These are phyloP conservation scores for Pelodiscus sinensis DNA, from an alignment of 2,113 vertebrate genomes.

Conservation along the genomic window DNA sequence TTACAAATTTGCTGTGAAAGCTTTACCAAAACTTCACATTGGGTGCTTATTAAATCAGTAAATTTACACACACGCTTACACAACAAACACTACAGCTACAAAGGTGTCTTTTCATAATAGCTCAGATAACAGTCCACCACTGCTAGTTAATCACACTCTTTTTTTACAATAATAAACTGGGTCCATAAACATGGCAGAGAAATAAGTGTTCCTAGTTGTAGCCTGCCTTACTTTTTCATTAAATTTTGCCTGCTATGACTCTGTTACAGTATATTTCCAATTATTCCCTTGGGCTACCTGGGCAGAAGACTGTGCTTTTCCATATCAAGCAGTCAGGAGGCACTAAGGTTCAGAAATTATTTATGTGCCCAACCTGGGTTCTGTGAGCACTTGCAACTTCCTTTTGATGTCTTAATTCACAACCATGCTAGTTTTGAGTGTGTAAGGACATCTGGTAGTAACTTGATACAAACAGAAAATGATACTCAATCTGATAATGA, in stretches of 20 bases:
- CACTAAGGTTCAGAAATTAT: constrained; percentile 13
- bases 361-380: neutral
- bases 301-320: constrained; percentile 13
- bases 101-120: constrained; percentile 16
- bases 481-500: neutral
- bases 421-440: neutral
- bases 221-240: neutral
- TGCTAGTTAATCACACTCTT: constrained; percentile 27
- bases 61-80: constrained; percentile 2
- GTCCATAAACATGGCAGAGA: neutral
- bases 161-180: constrained; percentile 23
- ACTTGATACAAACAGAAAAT: neutral
- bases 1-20: constrained; percentile 46
- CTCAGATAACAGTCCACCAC: constrained; percentile 36
- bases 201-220: constrained; percentile 2
- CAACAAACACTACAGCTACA: neutral
- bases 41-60: constrained; percentile 17
- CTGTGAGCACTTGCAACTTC: neutral
- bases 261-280: neutral
- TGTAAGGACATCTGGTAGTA: neutral
- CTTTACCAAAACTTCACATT: constrained; percentile 31
- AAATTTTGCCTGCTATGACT: neutral
- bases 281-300: neutral
- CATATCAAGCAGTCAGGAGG: constrained; percentile 14
- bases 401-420: neutral